Evolutionary conservation across 2,113 vertebrate genomes (phyloP).

Genomic region (Pachycephala philippinensis): DNA sequence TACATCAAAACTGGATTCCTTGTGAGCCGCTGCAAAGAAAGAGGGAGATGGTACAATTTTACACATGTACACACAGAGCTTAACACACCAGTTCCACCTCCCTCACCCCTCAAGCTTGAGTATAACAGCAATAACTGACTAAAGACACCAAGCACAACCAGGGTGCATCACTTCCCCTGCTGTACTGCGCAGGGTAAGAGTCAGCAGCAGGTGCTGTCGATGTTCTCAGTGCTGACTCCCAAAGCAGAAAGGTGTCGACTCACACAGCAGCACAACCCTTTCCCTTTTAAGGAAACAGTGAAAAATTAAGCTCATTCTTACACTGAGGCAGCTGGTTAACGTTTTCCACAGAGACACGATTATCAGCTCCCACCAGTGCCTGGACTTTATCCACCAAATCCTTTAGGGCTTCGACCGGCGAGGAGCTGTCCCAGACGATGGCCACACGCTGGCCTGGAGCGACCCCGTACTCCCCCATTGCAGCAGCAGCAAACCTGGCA

Average conservation of each 20-base stretch:
- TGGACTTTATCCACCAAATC: constrained; percentile 73
- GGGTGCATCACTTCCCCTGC: background rate
- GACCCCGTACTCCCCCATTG: constrained; percentile 81
- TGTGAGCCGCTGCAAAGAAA: constrained; percentile 77
- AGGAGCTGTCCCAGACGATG: constrained; percentile 82
- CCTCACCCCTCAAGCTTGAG: background rate
- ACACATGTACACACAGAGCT: background rate
- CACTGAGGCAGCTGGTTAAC: constrained; percentile 79
- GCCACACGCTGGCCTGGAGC: constrained; percentile 77
- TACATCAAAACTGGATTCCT: constrained; percentile 81
- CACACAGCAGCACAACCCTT: background rate
- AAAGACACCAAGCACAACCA: fast-evolving
- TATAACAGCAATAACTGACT: background rate
- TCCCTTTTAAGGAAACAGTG: background rate
- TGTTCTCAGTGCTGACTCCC: background rate
- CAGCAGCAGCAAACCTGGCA: background rate
- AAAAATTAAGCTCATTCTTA: constrained; percentile 56
- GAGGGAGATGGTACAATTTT: background rate
- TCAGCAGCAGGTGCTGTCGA: fast-evolving
- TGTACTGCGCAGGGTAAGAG: background rate
- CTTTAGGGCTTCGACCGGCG: constrained; percentile 65
- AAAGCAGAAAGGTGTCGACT: background rate
- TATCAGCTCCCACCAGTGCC: constrained; percentile 67
- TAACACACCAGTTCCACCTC: too few species aligned
- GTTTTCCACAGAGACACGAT: constrained; percentile 82